phyloP scores from a whole-genome alignment of 2,797 vertebrate genomes.

The Fringilla coelebs region DNA sequence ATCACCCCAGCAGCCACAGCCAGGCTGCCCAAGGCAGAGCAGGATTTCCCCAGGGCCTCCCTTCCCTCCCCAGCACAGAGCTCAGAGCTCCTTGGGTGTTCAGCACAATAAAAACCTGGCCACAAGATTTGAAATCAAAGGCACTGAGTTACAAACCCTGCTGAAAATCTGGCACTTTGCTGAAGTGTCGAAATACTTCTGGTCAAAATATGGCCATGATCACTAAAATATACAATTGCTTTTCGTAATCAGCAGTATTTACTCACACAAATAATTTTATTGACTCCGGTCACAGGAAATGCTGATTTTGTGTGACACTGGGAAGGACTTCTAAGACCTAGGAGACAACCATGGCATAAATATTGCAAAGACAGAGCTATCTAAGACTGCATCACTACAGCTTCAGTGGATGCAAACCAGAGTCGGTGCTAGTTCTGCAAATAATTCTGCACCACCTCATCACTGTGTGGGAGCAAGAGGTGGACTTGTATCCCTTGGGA shows the following conservation, averaged over 20 bases:
- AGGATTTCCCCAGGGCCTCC: not conserved
- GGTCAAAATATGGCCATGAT: not conserved
- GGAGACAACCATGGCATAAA: not conserved
- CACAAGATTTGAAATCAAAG: conserved; percentile 29
- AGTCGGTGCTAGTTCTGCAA: not conserved
- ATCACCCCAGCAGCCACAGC: not conserved
- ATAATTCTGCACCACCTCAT: not conserved
- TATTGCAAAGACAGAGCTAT: not conserved
- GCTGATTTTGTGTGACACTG: not conserved
- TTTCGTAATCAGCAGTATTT: not conserved
- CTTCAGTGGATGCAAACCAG: not conserved
- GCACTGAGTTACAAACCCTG: not conserved
- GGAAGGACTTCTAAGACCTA: not conserved
- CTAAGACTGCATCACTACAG: not conserved
- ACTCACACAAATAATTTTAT: not conserved
- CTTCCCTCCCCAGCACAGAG: not conserved
- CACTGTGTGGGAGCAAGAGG: not conserved
- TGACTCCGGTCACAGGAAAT: not conserved
- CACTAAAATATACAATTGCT: not conserved
- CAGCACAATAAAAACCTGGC: not conserved
- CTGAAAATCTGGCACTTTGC: not conserved
- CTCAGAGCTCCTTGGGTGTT: not conserved
- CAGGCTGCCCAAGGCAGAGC: not conserved
- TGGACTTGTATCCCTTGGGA: not conserved
- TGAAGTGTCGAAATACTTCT: not conserved